phyloP scores from a whole-genome alignment of 2,113 vertebrate species.

The Hyperoodon ampullatus region DNA sequence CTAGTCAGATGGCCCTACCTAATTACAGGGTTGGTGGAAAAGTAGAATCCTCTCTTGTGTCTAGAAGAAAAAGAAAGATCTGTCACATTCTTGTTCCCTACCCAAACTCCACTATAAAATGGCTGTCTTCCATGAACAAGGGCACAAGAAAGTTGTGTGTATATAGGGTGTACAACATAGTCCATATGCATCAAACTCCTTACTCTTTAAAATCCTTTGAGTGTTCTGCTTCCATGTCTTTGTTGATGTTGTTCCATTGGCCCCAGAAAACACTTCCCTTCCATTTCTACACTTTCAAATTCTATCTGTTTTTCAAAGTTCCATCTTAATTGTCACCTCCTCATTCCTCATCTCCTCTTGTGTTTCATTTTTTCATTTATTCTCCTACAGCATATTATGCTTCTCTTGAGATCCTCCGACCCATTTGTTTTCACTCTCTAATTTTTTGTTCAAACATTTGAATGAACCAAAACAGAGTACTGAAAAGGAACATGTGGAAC shows the following conservation, averaged over 20 bases:
- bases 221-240: not conserved
- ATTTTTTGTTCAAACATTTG: conserved; percentile 1
- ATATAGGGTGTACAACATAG: rapidly evolving
- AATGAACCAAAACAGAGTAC: not conserved
- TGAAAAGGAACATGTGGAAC: not conserved
- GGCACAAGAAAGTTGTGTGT: not conserved
- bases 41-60: not conserved
- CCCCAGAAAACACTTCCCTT: not conserved
- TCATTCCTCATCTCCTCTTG: not conserved
- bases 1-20: not conserved
- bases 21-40: not conserved
- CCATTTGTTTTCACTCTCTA: not conserved
- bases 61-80: not conserved
- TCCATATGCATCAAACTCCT: not conserved
- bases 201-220: not conserved
- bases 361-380: not conserved
- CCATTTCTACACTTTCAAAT: not conserved
- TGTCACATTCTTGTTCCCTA: not conserved
- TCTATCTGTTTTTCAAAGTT: not conserved
- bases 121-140: not conserved
- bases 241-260: not conserved
- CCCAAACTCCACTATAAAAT: not conserved
- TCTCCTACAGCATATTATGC: not conserved
- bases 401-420: not conserved
- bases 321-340: not conserved